Conservation (phyloP, 2,113 vertebrate species). For the Herpetotheres cachinnans region DNA sequence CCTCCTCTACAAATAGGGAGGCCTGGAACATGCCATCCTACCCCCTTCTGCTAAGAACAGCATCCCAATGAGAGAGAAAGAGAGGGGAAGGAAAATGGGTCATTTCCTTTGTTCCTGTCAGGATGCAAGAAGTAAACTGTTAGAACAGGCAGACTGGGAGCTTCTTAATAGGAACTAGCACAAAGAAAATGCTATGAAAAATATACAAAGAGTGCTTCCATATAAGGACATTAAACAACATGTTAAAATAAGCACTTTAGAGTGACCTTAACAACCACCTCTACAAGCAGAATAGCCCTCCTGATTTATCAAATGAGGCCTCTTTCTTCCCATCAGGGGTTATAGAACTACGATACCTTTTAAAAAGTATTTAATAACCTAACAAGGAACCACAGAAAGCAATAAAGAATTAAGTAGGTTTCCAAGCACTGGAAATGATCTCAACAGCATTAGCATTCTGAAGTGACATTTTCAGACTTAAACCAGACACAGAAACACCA, state of each 20-base stretch:
- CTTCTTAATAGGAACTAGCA: conserved; percentile 31
- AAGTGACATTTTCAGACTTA: background rate
- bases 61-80: background rate
- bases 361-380: background rate
- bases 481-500: background rate
- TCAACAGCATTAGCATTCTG: background rate
- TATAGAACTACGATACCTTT: background rate
- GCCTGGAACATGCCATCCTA: background rate
- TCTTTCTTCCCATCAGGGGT: background rate
- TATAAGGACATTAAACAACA: conserved; percentile 4
- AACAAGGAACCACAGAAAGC: background rate
- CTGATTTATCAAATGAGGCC: background rate
- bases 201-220: background rate
- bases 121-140: conserved; percentile 58
- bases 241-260: background rate
- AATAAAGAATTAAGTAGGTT: background rate
- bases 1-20: background rate
- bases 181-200: background rate
- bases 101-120: conserved; percentile 65
- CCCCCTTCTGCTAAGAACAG: background rate
- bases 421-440: background rate
- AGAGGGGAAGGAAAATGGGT: conserved; percentile 61
- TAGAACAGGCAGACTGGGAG: background rate
- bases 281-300: background rate
- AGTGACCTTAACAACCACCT: background rate